Percentiles rank a stretch among this genome's conserved stretches.
These are phyloP conservation scores for Parasteatoda lunata DNA, from an alignment of 2,888 invertebrate species.

Conservation along the genomic window DNA sequence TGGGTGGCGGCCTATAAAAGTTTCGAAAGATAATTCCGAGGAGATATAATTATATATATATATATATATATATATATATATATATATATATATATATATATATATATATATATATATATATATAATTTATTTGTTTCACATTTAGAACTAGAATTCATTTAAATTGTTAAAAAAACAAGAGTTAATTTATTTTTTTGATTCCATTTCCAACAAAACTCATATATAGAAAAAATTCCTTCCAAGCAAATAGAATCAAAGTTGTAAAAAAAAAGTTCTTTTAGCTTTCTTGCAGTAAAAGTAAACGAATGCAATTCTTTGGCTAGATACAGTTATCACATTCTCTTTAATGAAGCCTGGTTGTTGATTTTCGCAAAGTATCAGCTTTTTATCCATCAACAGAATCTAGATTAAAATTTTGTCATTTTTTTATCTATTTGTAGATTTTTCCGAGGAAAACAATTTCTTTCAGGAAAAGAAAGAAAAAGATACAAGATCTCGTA, in stretches of 20 bases:
- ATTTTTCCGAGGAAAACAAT: too few species aligned
- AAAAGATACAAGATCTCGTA: too few species aligned
- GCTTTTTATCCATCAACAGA: background rate
- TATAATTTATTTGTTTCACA: too few species aligned
- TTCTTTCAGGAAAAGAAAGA: too few species aligned
- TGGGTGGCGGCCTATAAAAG: too few species aligned
- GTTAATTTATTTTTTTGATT: background rate
- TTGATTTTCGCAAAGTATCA: background rate
- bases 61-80: too few species aligned
- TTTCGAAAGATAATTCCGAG: too few species aligned
- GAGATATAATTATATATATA: too few species aligned
- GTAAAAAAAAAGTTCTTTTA: background rate
- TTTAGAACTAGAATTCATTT: too few species aligned
- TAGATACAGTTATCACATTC: background rate
- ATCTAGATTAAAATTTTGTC: background rate
- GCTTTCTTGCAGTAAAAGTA: background rate
- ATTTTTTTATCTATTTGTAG: background rate
- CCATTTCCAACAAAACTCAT: background rate
- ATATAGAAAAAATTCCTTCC: background rate
- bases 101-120: too few species aligned
- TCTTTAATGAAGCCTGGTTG: background rate
- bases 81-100: too few species aligned
- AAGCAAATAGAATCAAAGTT: background rate
- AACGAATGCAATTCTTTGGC: background rate
- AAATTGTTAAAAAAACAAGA: background rate